Base-by-base conservation (phyloP, 2,888 invertebrate genomes). In the Oscheius myriophilus region DNA sequence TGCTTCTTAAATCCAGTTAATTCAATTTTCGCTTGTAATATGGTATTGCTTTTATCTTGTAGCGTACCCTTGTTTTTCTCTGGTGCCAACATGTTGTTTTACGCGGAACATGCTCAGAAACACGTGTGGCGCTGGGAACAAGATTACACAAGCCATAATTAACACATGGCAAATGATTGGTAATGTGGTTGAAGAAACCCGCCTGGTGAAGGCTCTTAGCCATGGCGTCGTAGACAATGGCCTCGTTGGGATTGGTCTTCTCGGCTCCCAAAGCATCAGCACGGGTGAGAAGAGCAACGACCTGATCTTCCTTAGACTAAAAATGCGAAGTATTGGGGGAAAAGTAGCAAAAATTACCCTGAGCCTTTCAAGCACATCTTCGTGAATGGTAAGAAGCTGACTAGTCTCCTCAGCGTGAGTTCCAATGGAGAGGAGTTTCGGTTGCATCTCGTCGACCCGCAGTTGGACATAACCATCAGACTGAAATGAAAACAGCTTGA, bases 251-350 rank as follows among this genome's bases (percentile, higher is more conserved):
- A 85, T 91, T 91, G 71, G 84, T 86, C 80, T 89, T 88, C 78
- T 88, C 87, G 65, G 92, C 91, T 79, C 93, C 92, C 77, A 93
- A 89, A 84, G 92, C 91, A 87, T 94, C 94, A n/a, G 94, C 93
- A 88, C 93, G 92, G 63, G 91, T 90, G 71, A 93, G 91, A 71
- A 94, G 90, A 87, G 93, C 93, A 84, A 93, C 93, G 82, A 94
- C 93, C 65, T 94, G 93, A 86, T 92, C 92, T 87, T 93, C 93
- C 88, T 94, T 93, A 84, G 91, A 91, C 93, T 93, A 87, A 43
- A 82, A 69, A 25, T 0, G 16, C 14, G 49, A 16, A 53, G 1
- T 7, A 18, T 7, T 18, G 39, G 11, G 21, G 12, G 42, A 23
- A 18, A 1, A 18, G 18, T 18, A 7, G 6, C 2, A 16, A n/a